Evolutionary conservation across 2,113 vertebrate species (phyloP).

Genomic region (Macquaria australasica): DNA sequence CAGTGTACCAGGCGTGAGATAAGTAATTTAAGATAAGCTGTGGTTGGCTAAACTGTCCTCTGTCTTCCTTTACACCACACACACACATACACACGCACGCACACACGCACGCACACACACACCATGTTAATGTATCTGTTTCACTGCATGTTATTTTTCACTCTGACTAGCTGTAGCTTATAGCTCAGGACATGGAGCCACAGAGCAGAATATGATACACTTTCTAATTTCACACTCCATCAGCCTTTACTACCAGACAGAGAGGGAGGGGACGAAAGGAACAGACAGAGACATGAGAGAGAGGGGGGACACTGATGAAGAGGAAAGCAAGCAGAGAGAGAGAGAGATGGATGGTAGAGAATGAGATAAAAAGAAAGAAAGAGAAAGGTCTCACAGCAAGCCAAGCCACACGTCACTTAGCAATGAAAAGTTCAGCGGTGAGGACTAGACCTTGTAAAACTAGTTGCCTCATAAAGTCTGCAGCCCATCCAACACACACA

Average conservation of each 20-base stretch:
- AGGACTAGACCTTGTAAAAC: conserved; percentile 63
- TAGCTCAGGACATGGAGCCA: conserved; percentile 80
- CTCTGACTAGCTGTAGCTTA: conserved; percentile 82
- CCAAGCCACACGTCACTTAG: conserved; percentile 60
- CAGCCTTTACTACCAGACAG: conserved; percentile 82
- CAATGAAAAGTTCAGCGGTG: conserved; percentile 69
- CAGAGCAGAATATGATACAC: conserved; percentile 85
- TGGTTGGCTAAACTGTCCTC: conserved; percentile 67
- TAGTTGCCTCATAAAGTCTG: conserved; percentile 60
- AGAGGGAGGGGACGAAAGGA: conserved; percentile 59
- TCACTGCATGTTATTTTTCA: conserved; percentile 83
- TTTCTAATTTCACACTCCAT: conserved; percentile 86
- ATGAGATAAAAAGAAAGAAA: conserved; percentile 56
- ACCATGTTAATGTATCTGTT: conserved; percentile 81
- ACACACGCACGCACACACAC: conserved; percentile 19
- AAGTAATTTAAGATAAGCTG: conserved; percentile 79
- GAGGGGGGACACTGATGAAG: conserved; percentile 50
- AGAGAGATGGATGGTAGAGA: conserved; percentile 63
- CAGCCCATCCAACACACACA: conserved; percentile 23
- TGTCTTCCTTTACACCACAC: conserved; percentile 44
- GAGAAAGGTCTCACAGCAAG: conserved; percentile 52
- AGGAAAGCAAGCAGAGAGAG: conserved; percentile 59
- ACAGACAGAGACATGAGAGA: conserved; percentile 61
- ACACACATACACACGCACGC: conserved; percentile 28
- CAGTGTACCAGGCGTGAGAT: conserved; percentile 68